Evolutionary conservation across 92 coral and sea anemone species (phyloP).

Genomic region (Galaxea fascicularis): DNA sequence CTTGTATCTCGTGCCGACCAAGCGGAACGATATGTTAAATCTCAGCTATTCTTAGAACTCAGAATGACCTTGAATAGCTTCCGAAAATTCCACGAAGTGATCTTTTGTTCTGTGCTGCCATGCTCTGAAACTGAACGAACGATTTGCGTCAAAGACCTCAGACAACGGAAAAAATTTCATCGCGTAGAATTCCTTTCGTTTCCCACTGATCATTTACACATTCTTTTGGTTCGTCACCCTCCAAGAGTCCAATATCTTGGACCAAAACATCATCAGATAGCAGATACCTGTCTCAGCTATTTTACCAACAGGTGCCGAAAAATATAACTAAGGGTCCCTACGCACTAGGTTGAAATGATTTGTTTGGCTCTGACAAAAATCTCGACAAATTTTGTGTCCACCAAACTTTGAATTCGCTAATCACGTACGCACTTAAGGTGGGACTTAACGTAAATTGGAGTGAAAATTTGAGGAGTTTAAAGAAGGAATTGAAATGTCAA

Average conservation of each 20-base stretch:
- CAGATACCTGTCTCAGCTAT: no score
- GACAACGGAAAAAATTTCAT: slow-evolving; percentile 1
- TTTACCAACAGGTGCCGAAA: no score
- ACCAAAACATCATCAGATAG: not conserved
- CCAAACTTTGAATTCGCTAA: no score
- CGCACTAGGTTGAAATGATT: no score
- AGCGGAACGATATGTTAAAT: not conserved
- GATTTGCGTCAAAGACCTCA: slow-evolving; percentile 3
- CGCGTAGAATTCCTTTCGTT: not conserved
- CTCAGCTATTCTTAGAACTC: not conserved
- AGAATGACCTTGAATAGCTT: not conserved
- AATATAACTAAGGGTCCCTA: no score
- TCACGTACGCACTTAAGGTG: no score
- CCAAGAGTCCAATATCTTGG: not conserved
- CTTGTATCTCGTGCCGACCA: not conserved
- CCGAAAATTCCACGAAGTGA: slow-evolving; percentile 9
- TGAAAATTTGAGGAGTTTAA: no score
- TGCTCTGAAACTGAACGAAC: not conserved
- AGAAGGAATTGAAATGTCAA: no score
- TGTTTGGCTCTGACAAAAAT: no score
- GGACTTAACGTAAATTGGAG: no score
- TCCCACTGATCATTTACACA: no score
- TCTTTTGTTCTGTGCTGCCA: not conserved
- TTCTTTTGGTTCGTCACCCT: not conserved
- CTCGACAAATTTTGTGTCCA: no score